phyloP scores from a whole-genome alignment of 2,113 vertebrate species.

The Columbina picui region DNA sequence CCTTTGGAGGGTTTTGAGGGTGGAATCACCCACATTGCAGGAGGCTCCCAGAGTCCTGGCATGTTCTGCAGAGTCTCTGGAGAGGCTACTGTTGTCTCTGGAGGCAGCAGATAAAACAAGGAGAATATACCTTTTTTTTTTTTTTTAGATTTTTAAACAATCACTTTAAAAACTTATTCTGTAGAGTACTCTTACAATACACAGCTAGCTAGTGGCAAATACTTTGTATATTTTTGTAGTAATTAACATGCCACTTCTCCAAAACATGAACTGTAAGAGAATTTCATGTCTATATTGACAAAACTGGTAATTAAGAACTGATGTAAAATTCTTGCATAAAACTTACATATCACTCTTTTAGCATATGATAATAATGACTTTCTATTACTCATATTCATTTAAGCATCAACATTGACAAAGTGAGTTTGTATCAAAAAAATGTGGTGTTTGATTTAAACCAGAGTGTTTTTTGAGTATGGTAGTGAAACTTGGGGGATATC shows the following conservation, averaged over 20 bases:
- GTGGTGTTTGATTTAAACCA: not conserved
- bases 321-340: not conserved
- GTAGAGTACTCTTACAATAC: not conserved
- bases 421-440: not conserved
- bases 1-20: not conserved
- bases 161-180: not conserved
- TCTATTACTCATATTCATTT: not conserved
- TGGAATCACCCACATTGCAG: not conserved
- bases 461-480: not conserved
- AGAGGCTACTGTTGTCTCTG: not conserved
- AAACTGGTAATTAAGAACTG: slow-evolving; percentile 8
- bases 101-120: not conserved
- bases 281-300: not conserved
- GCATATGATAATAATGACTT: not conserved
- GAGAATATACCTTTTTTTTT: not conserved
- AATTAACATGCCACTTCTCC: not conserved
- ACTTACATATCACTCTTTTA: not conserved
- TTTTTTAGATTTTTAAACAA: not conserved
- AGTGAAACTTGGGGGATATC: not conserved
- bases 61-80: not conserved
- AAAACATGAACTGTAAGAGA: not conserved
- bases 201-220: not conserved
- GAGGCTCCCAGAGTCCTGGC: not conserved
- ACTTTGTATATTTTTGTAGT: not conserved
- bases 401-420: not conserved